Evolutionary conservation across 2,113 vertebrate genomes (phyloP).

Genomic region (Collichthys lucidus): DNA sequence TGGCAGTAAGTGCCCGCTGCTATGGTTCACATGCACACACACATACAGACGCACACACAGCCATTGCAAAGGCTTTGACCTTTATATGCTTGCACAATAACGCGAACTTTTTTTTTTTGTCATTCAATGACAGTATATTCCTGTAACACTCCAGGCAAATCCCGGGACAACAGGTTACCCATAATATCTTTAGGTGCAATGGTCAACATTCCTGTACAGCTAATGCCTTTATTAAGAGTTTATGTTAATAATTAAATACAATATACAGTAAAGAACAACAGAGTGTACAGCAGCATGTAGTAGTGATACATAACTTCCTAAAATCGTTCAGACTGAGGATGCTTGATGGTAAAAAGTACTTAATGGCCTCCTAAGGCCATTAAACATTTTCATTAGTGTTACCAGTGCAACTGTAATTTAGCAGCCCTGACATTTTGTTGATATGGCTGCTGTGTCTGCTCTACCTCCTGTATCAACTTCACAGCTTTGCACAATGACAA

Average conservation of each 20-base stretch:
- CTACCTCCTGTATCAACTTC: not conserved
- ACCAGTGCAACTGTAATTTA: not conserved
- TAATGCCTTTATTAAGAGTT: not conserved
- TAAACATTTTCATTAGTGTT: not conserved
- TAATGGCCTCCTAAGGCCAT: not conserved
- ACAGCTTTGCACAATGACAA: not conserved
- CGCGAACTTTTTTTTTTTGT: conserved; percentile 1
- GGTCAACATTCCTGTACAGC: not conserved
- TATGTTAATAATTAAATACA: not conserved
- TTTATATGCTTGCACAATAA: conserved; percentile 27
- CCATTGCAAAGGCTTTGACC: conserved; percentile 79
- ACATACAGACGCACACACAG: conserved; percentile 39
- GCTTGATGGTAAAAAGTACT: not conserved
- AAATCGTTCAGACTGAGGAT: not conserved
- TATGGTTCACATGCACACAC: conserved; percentile 88
- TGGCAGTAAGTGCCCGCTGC: conserved; percentile 94
- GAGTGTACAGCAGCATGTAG: too few relatives aligned
- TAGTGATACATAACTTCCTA: not conserved
- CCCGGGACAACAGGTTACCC: conserved; percentile 12
- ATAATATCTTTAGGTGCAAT: not conserved
- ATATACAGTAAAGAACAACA: not conserved
- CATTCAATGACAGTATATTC: conserved; percentile 18
- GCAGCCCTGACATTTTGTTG: not conserved
- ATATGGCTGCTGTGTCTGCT: not conserved
- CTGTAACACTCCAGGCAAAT: not conserved